A percentile compares a stretch with the other conserved stretches of the same genome.
Conservation (phyloP, 2,113 vertebrate species). For the Cyprinodon brontotheroides region DNA sequence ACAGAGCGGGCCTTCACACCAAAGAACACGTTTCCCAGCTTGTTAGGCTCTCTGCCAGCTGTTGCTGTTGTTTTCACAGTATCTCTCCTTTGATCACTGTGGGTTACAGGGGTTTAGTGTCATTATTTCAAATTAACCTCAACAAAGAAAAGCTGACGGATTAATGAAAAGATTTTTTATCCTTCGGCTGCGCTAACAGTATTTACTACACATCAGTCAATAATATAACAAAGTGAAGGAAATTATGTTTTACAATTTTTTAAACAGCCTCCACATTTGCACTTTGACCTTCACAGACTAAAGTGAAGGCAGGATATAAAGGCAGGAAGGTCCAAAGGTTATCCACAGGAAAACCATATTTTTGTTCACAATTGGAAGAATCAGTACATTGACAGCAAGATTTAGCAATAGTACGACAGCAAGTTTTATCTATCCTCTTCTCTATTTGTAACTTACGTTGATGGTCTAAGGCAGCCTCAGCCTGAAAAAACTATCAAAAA, state of each 20-base stretch:
- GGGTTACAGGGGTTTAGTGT: not conserved
- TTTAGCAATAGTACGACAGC: not conserved
- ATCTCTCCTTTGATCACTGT: slow-evolving; percentile 3
- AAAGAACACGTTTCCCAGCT: not conserved
- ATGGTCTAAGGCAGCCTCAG: not conserved
- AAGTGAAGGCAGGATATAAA: not conserved
- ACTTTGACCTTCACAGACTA: not conserved
- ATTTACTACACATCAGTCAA: not conserved
- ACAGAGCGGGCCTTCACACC: not conserved
- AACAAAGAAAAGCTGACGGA: not conserved
- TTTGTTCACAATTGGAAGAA: not conserved
- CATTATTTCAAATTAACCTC: not conserved
- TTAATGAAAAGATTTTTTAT: not conserved
- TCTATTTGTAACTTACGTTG: not conserved
- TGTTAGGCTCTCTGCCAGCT: slow-evolving; percentile 24
- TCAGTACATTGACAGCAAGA: not conserved
- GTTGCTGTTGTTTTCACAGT: not conserved
- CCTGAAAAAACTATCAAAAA: not conserved
- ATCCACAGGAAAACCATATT: not conserved
- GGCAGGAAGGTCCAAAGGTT: not conserved
- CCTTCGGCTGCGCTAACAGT: not conserved
- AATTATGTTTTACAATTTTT: not conserved
- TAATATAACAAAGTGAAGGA: not conserved
- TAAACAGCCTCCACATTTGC: not conserved
- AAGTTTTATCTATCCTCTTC: not conserved